Percentiles rank a stretch among this genome's conserved stretches.
Evolutionary conservation across 2,797 vertebrate species (phyloP).

Genomic region (Neoniphon sammara): DNA sequence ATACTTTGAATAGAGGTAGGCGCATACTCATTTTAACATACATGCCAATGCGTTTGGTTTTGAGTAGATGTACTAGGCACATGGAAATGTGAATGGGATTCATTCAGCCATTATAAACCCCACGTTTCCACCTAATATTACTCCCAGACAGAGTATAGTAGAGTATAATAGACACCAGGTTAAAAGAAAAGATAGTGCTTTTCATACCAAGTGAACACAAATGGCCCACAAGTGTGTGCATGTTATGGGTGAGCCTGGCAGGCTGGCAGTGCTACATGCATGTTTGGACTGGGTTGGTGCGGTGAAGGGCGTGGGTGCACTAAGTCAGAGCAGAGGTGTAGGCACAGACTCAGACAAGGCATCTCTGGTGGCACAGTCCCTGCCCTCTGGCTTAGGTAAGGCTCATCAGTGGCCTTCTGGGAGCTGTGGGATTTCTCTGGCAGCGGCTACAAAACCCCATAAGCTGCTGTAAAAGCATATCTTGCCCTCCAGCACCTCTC

Average conservation of each 20-base stretch:
- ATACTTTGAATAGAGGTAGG: constrained; percentile 47
- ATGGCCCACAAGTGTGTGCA: constrained; percentile 58
- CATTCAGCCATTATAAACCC: constrained; percentile 41
- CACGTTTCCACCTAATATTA: constrained; percentile 31
- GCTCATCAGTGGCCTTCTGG: constrained; percentile 25
- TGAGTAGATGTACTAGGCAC: constrained; percentile 33
- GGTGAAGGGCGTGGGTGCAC: constrained; percentile 54
- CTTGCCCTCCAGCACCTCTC: constrained; percentile 11
- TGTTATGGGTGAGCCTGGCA: constrained; percentile 53
- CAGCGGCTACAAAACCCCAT: neutral
- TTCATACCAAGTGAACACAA: constrained; percentile 39
- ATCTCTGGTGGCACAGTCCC: constrained; percentile 39
- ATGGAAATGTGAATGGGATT: constrained; percentile 8
- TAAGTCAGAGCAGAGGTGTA: constrained; percentile 39
- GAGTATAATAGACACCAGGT: constrained; percentile 53
- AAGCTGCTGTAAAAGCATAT: neutral
- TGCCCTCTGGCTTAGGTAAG: constrained; percentile 32
- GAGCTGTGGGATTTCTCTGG: constrained; percentile 6
- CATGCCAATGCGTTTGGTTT: constrained; percentile 31
- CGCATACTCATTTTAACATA: constrained; percentile 11
- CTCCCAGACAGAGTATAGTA: constrained; percentile 13
- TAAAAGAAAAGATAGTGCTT: constrained; percentile 54
- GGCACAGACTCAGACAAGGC: constrained; percentile 70
- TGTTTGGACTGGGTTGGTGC: constrained; percentile 58
- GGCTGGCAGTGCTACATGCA: constrained; percentile 71